A percentile compares a stretch with the other conserved stretches of the same genome.
Conservation (phyloP, 2,113 vertebrate species). For the Bubo blakistoni region DNA sequence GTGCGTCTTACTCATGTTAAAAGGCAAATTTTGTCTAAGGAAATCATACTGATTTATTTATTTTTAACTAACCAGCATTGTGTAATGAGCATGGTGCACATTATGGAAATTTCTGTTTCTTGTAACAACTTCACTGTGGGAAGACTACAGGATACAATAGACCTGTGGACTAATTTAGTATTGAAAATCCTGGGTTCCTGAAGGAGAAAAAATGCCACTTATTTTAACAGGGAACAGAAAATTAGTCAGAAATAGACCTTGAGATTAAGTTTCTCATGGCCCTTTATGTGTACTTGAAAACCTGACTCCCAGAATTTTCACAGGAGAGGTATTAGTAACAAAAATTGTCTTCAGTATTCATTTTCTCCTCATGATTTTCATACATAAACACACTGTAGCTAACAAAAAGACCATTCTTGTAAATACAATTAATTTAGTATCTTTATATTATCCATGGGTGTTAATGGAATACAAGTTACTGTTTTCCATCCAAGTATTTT, state of each 20-base stretch:
- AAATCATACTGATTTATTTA: neutral
- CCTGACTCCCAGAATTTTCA: neutral
- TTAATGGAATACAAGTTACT: neutral
- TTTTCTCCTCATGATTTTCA: neutral
- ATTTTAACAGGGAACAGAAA: neutral
- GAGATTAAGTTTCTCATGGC: neutral
- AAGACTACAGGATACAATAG: neutral
- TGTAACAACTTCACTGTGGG: neutral
- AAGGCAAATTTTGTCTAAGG: neutral
- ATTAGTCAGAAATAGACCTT: neutral
- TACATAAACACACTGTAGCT: neutral
- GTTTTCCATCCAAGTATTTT: neutral
- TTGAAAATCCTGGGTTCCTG: neutral
- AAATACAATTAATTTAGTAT: neutral
- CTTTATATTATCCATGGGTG: neutral
- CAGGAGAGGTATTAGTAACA: neutral
- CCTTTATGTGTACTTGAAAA: neutral
- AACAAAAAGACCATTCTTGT: neutral
- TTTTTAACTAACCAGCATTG: neutral
- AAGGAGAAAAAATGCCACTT: neutral
- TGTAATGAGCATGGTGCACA: neutral
- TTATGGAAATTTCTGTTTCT: neutral
- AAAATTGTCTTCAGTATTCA: neutral
- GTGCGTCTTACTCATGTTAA: neutral
- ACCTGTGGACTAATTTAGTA: neutral